Conservation (phyloP, 2,113 vertebrate species). For the Charina bottae region DNA sequence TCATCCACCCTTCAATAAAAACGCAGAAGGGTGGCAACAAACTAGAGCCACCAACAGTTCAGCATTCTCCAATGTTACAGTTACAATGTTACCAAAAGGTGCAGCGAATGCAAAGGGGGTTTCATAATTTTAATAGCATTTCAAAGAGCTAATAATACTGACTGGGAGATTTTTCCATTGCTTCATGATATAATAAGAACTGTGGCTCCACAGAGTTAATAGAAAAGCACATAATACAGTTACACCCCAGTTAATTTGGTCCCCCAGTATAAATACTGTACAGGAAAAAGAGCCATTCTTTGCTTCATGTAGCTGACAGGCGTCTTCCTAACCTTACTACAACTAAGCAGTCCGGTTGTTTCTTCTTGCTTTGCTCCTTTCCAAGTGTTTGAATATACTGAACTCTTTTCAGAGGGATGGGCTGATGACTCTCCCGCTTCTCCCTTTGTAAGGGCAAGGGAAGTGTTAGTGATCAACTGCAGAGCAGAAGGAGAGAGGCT, state of each 20-base stretch:
- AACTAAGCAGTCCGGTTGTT: slow-evolving; percentile 73
- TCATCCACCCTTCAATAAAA: neutral
- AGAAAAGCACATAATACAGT: slow-evolving; percentile 74
- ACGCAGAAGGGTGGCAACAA: slow-evolving; percentile 53
- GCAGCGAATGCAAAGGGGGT: slow-evolving; percentile 55
- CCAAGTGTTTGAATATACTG: slow-evolving; percentile 77
- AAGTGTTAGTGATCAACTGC: slow-evolving; percentile 75
- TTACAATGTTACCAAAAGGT: slow-evolving; percentile 50
- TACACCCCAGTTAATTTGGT: slow-evolving; percentile 79
- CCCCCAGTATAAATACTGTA: slow-evolving; percentile 72
- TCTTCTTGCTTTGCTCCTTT: slow-evolving; percentile 73
- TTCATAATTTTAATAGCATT: slow-evolving; percentile 59
- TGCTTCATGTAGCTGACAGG: slow-evolving; percentile 63
- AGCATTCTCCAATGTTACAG: slow-evolving; percentile 57
- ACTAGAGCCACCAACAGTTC: slow-evolving; percentile 52
- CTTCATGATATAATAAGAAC: slow-evolving; percentile 72
- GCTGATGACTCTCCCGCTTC: slow-evolving; percentile 77
- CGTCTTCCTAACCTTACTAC: slow-evolving; percentile 69
- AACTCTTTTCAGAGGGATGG: slow-evolving; percentile 74
- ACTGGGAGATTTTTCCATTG: slow-evolving; percentile 67
- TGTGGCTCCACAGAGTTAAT: slow-evolving; percentile 69
- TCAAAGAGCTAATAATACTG: slow-evolving; percentile 67
- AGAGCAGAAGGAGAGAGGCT: slow-evolving; percentile 64
- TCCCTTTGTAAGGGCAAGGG: slow-evolving; percentile 78
- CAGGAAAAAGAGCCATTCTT: slow-evolving; percentile 68